phyloP scores from a whole-genome alignment of 2,797 vertebrate species.

The Paratrypauchen microcephalus region DNA sequence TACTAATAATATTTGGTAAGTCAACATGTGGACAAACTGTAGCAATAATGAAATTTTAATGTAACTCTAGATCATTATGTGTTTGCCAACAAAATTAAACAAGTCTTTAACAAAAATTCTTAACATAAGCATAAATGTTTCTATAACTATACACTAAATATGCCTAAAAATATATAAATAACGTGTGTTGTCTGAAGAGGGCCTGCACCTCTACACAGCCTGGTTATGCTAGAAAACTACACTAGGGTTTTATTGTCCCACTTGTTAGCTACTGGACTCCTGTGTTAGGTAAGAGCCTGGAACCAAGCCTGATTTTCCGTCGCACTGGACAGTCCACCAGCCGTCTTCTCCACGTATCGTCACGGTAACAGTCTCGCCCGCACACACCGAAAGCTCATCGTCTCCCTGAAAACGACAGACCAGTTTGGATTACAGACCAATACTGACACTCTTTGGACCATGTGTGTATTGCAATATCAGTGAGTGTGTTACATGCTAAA shows the following conservation, averaged over 20 bases:
- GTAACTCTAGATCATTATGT: background rate
- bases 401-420: conserved; percentile 64
- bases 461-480: background rate
- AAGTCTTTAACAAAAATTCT: background rate
- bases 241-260: background rate
- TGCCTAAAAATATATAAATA: background rate
- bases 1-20: background rate
- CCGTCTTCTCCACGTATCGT: conserved; percentile 83
- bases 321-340: conserved; percentile 90
- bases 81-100: background rate
- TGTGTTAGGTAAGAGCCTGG: conserved; percentile 90
- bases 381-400: conserved; percentile 86
- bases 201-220: background rate
- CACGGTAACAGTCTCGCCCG: conserved; percentile 83
- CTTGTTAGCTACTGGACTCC: conserved; percentile 42
- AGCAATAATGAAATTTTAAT: background rate
- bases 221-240: background rate
- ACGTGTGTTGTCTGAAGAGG: background rate
- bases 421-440: background rate
- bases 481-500: background rate
- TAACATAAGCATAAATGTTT: background rate
- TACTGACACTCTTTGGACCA: background rate
- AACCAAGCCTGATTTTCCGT: conserved; percentile 84
- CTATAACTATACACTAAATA: background rate
- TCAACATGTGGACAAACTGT: background rate